A percentile compares a stretch with the other conserved stretches of the same genome.
Evolutionary conservation across 2,113 vertebrate genomes (phyloP).

Genomic region (Perca flavescens): DNA sequence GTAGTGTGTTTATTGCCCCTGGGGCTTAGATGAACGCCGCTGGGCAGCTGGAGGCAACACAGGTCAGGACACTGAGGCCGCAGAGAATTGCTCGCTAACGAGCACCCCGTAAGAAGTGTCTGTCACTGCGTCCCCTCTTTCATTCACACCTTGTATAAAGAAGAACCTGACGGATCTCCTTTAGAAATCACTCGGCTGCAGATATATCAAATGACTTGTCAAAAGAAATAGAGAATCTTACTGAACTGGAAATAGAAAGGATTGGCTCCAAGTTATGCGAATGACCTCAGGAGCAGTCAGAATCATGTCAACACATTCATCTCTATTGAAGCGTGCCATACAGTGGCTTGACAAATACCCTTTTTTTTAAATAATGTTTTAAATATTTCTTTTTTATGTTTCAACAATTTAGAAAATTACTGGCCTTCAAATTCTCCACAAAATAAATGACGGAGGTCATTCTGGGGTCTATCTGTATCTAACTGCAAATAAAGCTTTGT

Average conservation of each 20-base stretch:
- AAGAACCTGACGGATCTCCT: conserved; percentile 42
- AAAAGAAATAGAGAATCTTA: conserved; percentile 48
- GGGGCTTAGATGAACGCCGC: conserved; percentile 20
- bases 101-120: conserved; percentile 10
- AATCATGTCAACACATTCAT: conserved; percentile 44
- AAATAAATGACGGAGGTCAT: conserved; percentile 68
- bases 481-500: conserved; percentile 64
- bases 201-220: conserved; percentile 52
- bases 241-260: conserved; percentile 50
- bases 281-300: conserved; percentile 54
- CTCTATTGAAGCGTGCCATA: conserved; percentile 37
- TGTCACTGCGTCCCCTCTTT: conserved; percentile 3
- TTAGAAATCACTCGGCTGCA: conserved; percentile 40
- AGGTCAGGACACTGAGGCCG: conserved; percentile 47
- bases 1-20: conserved; percentile 22
- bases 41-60: conserved; percentile 24
- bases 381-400: neutral
- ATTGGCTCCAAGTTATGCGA: conserved; percentile 41
- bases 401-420: conserved; percentile 48
- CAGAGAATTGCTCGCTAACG: conserved; percentile 33
- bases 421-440: conserved; percentile 69
- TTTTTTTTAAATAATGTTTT: conserved; percentile 56
- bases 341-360: conserved; percentile 42
- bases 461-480: conserved; percentile 64
- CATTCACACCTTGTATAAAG: conserved; percentile 51